Evolutionary conservation across 2,113 vertebrate genomes (phyloP).

Genomic region (Eptatretus burgeri): DNA sequence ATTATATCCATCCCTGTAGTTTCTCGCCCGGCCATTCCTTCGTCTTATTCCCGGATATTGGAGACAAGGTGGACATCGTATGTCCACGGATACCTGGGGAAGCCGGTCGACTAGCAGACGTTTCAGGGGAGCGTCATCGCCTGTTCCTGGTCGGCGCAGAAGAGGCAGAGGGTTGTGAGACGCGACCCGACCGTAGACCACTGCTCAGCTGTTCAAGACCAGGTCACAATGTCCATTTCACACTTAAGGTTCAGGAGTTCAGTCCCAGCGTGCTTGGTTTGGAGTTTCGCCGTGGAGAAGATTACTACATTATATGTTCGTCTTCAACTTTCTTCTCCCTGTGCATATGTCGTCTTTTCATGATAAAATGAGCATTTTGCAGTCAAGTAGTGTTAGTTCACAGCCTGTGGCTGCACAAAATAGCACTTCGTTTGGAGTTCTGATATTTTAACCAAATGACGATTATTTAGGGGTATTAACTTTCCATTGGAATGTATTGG

Average conservation of each 20-base stretch:
- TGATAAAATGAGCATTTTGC: background rate
- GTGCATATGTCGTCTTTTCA: no score
- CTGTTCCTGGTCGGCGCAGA: background rate
- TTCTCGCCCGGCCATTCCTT: conserved; percentile 12
- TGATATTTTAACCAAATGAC: no score
- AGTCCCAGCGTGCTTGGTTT: conserved; percentile 3
- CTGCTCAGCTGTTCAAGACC: background rate
- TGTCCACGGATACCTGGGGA: conserved; percentile 26
- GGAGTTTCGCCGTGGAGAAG: background rate
- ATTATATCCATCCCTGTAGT: no score
- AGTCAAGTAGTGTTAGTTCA: no score
- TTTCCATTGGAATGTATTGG: no score
- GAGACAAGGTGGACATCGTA: conserved; percentile 98
- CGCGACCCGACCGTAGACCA: background rate
- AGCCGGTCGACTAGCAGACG: background rate
- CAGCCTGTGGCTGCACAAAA: no score
- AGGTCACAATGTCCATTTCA: background rate
- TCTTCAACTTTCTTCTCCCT: no score
- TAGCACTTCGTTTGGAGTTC: no score
- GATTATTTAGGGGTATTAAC: no score
- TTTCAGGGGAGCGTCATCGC: background rate
- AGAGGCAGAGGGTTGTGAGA: background rate
- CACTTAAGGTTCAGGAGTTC: conserved; percentile 4
- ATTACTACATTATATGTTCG: conserved; percentile 1
- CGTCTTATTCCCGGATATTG: conserved; percentile 90